phyloP scores from a whole-genome alignment of 2,113 vertebrate species.

The Taxidea taxus region DNA sequence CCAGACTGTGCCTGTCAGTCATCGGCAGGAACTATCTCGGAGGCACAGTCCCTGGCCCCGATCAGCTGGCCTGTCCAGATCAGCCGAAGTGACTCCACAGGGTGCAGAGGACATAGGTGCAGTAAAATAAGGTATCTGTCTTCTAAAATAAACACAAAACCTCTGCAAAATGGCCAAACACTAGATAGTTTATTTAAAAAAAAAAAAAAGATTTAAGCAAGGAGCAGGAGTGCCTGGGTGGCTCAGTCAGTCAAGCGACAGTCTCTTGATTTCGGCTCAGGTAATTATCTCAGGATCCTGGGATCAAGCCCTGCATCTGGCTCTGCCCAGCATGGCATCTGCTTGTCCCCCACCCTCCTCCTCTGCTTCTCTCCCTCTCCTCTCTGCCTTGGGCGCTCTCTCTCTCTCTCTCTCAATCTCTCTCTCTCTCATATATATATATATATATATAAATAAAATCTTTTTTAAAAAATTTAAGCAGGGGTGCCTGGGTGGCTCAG shows the following conservation, averaged over 20 bases:
- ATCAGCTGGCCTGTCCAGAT: background rate
- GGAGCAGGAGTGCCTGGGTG: background rate
- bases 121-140: background rate
- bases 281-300: no score
- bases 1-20: background rate
- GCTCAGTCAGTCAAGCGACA: no score
- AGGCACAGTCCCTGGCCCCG: rapidly evolving
- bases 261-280: no score
- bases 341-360: no score
- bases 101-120: background rate
- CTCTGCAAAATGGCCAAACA: background rate
- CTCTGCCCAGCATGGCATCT: no score
- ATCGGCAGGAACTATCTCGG: background rate
- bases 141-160: background rate
- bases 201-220: background rate
- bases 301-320: rapidly evolving
- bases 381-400: no score
- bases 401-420: rapidly evolving
- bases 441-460: no score
- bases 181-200: background rate
- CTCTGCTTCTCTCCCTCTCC: no score
- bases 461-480: background rate
- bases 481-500: no score
- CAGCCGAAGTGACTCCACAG: background rate
- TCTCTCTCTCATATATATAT: no score